Evolutionary conservation across 2,113 vertebrate genomes (phyloP), one percentile per base, ranked within the genome.

Genomic region (Hemicordylus capensis): DNA sequence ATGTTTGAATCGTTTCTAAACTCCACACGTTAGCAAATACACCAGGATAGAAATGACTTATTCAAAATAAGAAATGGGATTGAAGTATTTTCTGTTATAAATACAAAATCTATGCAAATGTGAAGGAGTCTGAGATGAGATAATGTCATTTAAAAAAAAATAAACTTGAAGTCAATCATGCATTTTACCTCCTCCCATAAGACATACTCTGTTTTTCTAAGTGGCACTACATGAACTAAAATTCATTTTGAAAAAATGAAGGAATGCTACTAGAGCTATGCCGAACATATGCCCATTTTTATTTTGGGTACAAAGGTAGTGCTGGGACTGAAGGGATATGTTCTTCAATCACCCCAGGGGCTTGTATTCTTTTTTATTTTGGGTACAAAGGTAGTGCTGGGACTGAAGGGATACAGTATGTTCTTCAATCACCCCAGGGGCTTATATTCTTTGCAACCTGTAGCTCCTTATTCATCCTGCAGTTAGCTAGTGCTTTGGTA

Each of bases 1-100:
- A 59, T 87, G 78, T 81, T 88, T 90, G 58, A 92, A 91, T 89
- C 84, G 67, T 89, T 90, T 77, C 80, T 56, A 74, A 89, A 79
- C 22, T 0, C 34, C 76, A 46, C 37, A 34, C 37, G 0, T 0
- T 79, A 84, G 84, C 76, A 87, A 70, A 64, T 80, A 89, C 44
- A 81, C 87, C 59, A 51, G 80, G 89, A 58, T 17, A 86, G 58
- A 80, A 90, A 69, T 6, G 70, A 2, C 15, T 11, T 11, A 31
- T 86, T 77, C 51, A 69, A 34, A 66, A 85, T 34, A 79, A 63
- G 69, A 89, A 87, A 85, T 67, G 58, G 81, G 46, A 37, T 81
- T 79, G 51, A 66, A 80, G 69, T 63, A 75, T 22, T 69, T 74
- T 28, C 63, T 75, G 10, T 28, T 61, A 84, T 80, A 37, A 54